A percentile compares a stretch with the other conserved stretches of the same genome.
phyloP scores from a whole-genome alignment of 1,140 invertebrate genomes.

The Tetraneura akinire region DNA sequence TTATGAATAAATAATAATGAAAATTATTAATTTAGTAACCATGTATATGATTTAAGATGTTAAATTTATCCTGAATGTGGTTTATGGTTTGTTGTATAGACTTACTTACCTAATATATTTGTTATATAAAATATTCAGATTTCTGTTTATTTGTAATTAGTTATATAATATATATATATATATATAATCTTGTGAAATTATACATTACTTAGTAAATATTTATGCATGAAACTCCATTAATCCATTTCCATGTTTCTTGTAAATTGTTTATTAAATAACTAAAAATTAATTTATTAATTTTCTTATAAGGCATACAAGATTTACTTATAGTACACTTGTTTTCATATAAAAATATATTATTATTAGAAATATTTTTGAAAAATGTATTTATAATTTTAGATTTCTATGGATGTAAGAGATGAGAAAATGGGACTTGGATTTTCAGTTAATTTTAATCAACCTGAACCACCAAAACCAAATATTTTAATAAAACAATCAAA shows the following conservation, averaged over 20 bases:
- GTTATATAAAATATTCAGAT: slow-evolving; percentile 31
- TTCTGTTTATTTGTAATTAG: neutral
- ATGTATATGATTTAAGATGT: neutral
- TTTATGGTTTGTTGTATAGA: slow-evolving; percentile 29
- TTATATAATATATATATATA: too few species aligned
- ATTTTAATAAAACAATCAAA: slow-evolving; percentile 22
- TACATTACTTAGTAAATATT: neutral
- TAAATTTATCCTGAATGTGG: neutral
- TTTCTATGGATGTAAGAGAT: slow-evolving; percentile 32
- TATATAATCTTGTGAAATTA: neutral
- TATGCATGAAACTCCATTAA: neutral
- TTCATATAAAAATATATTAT: too few species aligned
- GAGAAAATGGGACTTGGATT: slow-evolving; percentile 41
- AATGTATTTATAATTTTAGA: neutral
- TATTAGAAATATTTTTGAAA: too few species aligned
- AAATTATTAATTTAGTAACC: neutral
- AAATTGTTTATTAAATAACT: neutral
- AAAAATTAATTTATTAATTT: too few species aligned
- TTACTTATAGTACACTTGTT: neutral
- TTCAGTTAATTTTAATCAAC: neutral
- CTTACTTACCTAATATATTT: neutral
- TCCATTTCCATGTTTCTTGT: neutral
- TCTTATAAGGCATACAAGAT: too few species aligned
- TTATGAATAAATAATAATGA: neutral
- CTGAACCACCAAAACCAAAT: neutral